Evolutionary conservation across 2,888 invertebrate genomes (phyloP), one percentile per base, ranked within the genome.

Genomic region (Fragum fragum): DNA sequence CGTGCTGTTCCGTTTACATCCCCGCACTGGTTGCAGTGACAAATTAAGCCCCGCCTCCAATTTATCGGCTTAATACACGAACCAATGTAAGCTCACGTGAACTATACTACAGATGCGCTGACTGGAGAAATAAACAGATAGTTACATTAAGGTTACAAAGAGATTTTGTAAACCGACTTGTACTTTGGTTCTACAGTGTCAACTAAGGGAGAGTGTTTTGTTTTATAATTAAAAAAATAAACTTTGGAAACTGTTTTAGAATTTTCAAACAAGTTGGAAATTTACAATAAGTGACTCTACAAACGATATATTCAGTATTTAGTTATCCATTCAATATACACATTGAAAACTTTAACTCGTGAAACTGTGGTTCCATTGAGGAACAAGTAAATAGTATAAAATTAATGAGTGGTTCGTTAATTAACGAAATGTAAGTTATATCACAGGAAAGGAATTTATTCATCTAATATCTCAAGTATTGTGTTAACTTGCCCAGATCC

Each of bases 121-220:
- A 29, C 28, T 63, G 63, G 29, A 63, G 63, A 63, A 63, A 63
- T 32, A 63, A 63, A 63, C 63, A 42, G 76, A 72, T 76, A 36
- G 73, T 53, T 61, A 68, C 69, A 61, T 61, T 61, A 53, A 70
- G 42, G 42, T 72, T 80, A 76, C 76, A 76, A 73, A 73, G 76
- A 73, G 76, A 77, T 73, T 80, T 80, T 80, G 83, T 79, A 79
- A 69, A 79, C 68, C 73, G 29, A 73, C 53, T 73, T 74, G 73
- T 81, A 81, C 77, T 77, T 68, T 59, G 74, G 70, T 79, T 61
- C 55, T 52, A 52, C 21, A 29, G 79, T 79, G 79, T 79, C 74
- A 52, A 79, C 61, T 52, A 66, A 63, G 18, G 28, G 61, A 71
- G 39, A 23, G 66, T 42, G 66, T 18, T 7, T 36, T 36, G 32